Conservation (phyloP, 1,140 invertebrate genomes). For the Halyomorpha halys region DNA sequence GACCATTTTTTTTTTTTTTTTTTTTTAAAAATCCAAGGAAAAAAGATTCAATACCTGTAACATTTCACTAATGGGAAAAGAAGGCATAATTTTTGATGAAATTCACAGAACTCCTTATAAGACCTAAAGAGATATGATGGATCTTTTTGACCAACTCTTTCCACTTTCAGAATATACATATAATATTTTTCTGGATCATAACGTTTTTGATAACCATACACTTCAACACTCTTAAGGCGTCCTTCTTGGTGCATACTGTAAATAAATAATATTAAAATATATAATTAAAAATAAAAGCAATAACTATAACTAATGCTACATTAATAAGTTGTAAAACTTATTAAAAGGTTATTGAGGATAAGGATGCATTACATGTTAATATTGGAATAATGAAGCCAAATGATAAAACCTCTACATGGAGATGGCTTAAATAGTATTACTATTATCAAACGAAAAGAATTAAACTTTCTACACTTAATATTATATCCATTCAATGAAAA, state of each 20-base stretch:
- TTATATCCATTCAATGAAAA: too few species aligned
- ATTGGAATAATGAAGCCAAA: too few species aligned
- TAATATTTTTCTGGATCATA: slow-evolving; percentile 98
- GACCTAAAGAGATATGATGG: slow-evolving; percentile 80
- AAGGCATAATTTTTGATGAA: slow-evolving; percentile 86
- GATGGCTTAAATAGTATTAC: too few species aligned
- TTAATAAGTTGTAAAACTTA: background rate
- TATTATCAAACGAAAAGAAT: too few species aligned
- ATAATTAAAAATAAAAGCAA: too few species aligned
- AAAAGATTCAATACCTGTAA: slow-evolving; percentile 49
- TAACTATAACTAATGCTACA: background rate
- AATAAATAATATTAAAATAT: background rate
- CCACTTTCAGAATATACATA: slow-evolving; percentile 84
- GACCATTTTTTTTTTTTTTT: too few species aligned
- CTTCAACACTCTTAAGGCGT: slow-evolving; percentile 70
- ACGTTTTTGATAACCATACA: slow-evolving; percentile 84
- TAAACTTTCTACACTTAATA: too few species aligned
- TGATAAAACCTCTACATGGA: too few species aligned
- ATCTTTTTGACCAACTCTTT: slow-evolving; percentile 71
- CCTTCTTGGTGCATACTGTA: slow-evolving; percentile 59
- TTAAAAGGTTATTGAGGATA: background rate
- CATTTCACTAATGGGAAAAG: slow-evolving; percentile 83
- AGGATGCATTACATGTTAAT: too few species aligned
- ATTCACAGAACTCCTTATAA: slow-evolving; percentile 93
- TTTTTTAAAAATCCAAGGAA: too few species aligned